Evolutionary conservation across 2,113 vertebrate genomes (phyloP).

Genomic region (Ctenomys sociabilis): DNA sequence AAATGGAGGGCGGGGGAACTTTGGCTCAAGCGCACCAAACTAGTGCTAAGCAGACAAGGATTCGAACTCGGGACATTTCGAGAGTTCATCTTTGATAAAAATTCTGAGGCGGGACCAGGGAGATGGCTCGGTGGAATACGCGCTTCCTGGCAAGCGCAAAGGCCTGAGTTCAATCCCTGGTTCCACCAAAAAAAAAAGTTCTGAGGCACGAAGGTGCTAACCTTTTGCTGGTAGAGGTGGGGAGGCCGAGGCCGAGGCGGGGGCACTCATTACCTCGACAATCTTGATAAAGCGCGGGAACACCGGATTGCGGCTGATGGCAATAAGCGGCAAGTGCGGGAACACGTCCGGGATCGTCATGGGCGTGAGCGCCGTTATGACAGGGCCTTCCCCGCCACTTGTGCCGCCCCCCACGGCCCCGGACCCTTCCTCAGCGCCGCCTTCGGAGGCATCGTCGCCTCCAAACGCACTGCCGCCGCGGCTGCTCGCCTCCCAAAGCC

Average conservation of each 20-base stretch:
- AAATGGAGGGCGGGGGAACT: neutral
- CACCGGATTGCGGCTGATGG: constrained; percentile 95
- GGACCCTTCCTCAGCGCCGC: constrained; percentile 84
- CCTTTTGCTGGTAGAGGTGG: neutral
- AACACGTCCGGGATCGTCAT: constrained; percentile 96
- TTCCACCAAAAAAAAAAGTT: no score
- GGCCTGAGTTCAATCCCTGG: no score
- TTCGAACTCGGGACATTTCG: neutral
- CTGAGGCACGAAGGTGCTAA: neutral
- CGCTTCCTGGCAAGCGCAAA: no score
- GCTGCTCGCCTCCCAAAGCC: constrained; percentile 76
- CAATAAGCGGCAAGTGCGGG: constrained; percentile 95
- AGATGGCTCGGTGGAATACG: no score
- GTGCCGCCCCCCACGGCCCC: constrained; percentile 66
- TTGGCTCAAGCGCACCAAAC: neutral
- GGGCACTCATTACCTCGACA: constrained; percentile 91
- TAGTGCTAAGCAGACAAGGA: neutral
- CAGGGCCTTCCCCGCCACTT: constrained; percentile 82
- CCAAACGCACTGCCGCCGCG: constrained; percentile 85
- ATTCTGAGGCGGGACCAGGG: no score
- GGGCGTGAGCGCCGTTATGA: constrained; percentile 95
- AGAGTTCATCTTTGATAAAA: neutral
- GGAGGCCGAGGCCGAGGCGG: neutral
- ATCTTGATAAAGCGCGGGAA: constrained; percentile 99
- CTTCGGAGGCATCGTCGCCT: constrained; percentile 86